Percentiles rank a stretch among this genome's conserved stretches.
These are phyloP conservation scores for Euphysa ruthae DNA, from an alignment of 30 jellyfish, hydroid and myxozoan genomes.

Conservation along the genomic window DNA sequence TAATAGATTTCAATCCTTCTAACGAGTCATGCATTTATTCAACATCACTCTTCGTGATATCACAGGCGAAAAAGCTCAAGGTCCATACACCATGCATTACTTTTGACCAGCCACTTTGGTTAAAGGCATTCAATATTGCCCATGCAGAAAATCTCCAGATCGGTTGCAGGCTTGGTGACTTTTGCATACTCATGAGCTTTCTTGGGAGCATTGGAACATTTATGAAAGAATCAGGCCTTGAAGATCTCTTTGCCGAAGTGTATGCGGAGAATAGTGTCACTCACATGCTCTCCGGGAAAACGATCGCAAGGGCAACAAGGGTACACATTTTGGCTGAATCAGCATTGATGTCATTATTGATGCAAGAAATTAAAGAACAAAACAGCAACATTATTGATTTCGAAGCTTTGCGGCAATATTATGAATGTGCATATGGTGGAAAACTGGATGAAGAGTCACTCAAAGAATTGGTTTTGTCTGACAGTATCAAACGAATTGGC, in stretches of 20 bases:
- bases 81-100: conserved; percentile 19
- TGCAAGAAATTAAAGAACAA: not conserved
- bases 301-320: conserved; percentile 2
- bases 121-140: conserved; percentile 17
- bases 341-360: not conserved
- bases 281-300: conserved; percentile 19
- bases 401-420: not conserved
- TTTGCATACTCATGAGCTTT: conserved; percentile 30
- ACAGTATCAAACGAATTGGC: not conserved
- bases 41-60: not conserved
- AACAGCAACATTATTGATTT: not conserved
- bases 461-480: not conserved
- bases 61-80: conserved; percentile 17
- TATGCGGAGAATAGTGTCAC: conserved; percentile 22
- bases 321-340: not conserved
- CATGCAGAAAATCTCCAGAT: conserved; percentile 7
- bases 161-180: conserved; percentile 41
- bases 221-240: conserved; percentile 36
- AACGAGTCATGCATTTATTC: conserved; percentile 19
- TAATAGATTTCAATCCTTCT: conserved; percentile 9
- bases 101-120: conserved; percentile 46
- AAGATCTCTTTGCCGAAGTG: conserved; percentile 18
- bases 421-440: not conserved
- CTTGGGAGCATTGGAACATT: conserved; percentile 22
- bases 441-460: not conserved